Evolutionary conservation across 2,797 vertebrate genomes (phyloP).

Genomic region (Chloroceryle amazona): DNA sequence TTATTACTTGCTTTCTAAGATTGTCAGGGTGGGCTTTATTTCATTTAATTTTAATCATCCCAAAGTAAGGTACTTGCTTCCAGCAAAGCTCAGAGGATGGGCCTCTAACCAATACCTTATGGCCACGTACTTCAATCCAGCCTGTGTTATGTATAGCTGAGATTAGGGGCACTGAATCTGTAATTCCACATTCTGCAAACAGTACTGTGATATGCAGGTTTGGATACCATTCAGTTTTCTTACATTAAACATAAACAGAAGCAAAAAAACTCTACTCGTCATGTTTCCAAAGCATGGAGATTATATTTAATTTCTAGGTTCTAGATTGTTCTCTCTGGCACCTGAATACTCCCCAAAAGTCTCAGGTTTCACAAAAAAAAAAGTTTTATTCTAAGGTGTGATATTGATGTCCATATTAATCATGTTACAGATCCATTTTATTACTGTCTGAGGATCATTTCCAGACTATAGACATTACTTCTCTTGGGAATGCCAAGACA

Average conservation of each 20-base stretch:
- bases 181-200: not conserved
- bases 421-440: conserved; percentile 62
- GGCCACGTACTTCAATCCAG: not conserved
- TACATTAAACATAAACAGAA: not conserved
- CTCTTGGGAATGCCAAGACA: conserved; percentile 51
- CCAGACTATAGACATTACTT: conserved; percentile 30
- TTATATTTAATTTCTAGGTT: conserved; percentile 26
- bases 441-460: conserved; percentile 58
- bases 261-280: not conserved
- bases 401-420: conserved; percentile 68
- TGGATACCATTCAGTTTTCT: conserved; percentile 41
- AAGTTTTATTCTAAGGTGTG: conserved; percentile 37
- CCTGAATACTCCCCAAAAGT: not conserved
- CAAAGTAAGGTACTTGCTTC: not conserved
- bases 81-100: not conserved
- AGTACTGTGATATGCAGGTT: not conserved
- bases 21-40: not conserved
- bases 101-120: not conserved
- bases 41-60: not conserved
- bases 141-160: not conserved
- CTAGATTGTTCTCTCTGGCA: conserved; percentile 47
- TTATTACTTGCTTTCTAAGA: not conserved
- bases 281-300: not conserved
- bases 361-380: conserved; percentile 37
- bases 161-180: not conserved